Conservation (phyloP, 2,797 vertebrate genomes). For the Holocentrus rufus region DNA sequence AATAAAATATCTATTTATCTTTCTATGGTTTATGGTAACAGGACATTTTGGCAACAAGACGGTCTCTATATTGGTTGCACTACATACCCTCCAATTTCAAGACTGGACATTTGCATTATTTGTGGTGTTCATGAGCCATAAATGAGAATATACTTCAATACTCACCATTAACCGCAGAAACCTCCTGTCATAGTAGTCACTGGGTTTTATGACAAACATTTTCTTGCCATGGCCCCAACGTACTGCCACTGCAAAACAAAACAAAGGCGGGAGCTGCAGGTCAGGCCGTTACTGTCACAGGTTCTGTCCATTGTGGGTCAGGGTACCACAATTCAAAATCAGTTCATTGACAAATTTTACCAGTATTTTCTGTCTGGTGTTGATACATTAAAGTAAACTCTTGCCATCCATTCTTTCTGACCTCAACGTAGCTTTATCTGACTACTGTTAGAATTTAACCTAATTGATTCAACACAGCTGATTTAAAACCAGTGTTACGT, state of each 20-base stretch:
- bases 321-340: not conserved
- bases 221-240: conserved; percentile 89
- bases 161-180: conserved; percentile 90
- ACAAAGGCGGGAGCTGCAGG: conserved; percentile 15
- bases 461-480: no score
- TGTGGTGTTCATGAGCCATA: not conserved
- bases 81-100: no score
- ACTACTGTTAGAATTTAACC: not conserved
- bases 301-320: not conserved
- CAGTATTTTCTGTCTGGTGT: not conserved
- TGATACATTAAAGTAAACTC: not conserved
- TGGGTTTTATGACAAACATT: conserved; percentile 88
- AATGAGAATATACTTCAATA: conserved; percentile 11
- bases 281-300: not conserved
- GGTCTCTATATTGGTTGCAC: no score
- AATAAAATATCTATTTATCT: no score
- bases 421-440: not conserved
- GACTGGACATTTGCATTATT: not conserved
- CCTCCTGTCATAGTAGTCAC: conserved; percentile 87
- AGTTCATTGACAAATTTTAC: not conserved
- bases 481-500: no score
- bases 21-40: no score
- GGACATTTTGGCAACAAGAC: no score
- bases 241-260: conserved; percentile 85
- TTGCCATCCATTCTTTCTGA: no score